Evolutionary conservation across 2,113 vertebrate species (phyloP).

Genomic region (Puffinus mauretanicus): DNA sequence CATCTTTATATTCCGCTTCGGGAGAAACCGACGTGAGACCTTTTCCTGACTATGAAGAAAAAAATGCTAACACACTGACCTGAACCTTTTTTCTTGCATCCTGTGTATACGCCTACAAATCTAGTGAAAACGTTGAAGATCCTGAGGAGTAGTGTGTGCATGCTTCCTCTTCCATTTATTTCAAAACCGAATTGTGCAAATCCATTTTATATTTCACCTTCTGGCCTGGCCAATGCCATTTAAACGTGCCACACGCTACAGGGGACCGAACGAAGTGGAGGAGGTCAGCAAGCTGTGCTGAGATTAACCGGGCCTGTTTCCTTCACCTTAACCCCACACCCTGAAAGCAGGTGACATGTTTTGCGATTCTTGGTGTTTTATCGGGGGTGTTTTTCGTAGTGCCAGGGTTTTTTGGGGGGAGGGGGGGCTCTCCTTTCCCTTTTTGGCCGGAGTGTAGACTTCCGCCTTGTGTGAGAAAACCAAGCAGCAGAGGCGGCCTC

Average conservation of each 20-base stretch:
- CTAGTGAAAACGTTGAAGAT: no score
- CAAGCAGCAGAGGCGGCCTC: neutral
- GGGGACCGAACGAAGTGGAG: accelerated
- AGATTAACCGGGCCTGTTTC: accelerated
- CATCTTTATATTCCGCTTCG: neutral
- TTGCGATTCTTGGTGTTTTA: neutral
- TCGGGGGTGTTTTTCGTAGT: neutral
- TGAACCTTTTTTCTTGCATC: neutral
- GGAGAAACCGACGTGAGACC: neutral
- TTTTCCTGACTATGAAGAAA: neutral
- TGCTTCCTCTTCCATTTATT: neutral
- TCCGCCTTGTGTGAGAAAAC: neutral
- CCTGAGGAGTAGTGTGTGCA: no score
- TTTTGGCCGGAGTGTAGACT: neutral
- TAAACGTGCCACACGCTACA: accelerated
- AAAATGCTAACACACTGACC: no score
- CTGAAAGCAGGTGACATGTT: neutral
- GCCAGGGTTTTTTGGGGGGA: no score
- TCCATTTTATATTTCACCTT: neutral
- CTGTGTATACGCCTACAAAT: neutral
- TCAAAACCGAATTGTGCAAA: neutral
- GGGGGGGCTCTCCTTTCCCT: no score
- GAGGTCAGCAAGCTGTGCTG: accelerated
- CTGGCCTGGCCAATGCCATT: neutral
- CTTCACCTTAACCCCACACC: neutral